These are phyloP conservation scores for Eulithis prunata DNA, from an alignment of 2,888 invertebrate genomes.

Conservation along the genomic window DNA sequence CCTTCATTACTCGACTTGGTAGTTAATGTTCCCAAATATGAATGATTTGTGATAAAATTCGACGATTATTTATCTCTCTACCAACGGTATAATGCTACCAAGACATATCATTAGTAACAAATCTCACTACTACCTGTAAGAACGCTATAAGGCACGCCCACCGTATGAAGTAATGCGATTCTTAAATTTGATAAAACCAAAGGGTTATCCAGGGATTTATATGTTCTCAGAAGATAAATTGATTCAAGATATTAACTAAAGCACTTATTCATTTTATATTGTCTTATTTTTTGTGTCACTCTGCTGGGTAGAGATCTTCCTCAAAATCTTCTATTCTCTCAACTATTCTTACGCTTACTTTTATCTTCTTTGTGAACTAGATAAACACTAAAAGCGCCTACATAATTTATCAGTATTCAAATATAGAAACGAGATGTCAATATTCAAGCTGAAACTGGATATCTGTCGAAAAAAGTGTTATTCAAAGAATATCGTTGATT, in stretches of 20 bases:
- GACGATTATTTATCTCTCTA: not conserved
- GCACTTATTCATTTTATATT: slow-evolving; percentile 1
- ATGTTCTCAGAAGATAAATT: slow-evolving; percentile 21
- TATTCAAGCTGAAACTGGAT: no score
- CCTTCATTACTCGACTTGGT: no score
- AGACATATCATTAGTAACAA: slow-evolving; percentile 2
- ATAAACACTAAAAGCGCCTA: no score
- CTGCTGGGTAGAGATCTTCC: no score
- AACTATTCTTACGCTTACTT: no score
- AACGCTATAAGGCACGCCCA: slow-evolving; percentile 21
- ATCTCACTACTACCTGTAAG: slow-evolving; percentile 13
- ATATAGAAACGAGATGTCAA: no score
- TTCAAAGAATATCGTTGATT: not conserved
- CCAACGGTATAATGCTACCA: not conserved
- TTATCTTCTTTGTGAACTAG: no score
- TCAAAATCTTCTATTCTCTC: no score
- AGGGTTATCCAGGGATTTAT: slow-evolving; percentile 26
- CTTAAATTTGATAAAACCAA: slow-evolving; percentile 22
- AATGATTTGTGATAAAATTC: not conserved
- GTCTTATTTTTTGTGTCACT: no score
- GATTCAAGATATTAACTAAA: slow-evolving; percentile 9
- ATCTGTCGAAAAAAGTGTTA: no score
- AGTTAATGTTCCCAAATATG: no score
- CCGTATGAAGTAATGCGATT: slow-evolving; percentile 23
- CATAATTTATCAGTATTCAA: no score